Base-by-base conservation (phyloP, 2,797 vertebrate species). In the Lithobates sylvaticus region DNA sequence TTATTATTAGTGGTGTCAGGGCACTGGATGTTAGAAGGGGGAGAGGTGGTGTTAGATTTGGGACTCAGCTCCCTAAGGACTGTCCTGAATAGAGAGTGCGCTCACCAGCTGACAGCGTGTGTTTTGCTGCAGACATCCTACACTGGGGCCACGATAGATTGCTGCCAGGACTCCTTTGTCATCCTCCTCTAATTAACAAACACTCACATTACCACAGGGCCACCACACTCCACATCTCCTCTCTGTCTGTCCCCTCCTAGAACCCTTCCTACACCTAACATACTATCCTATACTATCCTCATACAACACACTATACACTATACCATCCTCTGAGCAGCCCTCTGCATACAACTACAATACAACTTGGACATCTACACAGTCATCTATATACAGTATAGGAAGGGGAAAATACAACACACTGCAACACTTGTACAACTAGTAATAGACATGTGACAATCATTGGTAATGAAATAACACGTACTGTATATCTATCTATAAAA, bases 91-190 rank as follows among this genome's bases (percentile, higher is more conserved):
- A 94, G 94, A 92, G 91, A 92, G 94, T 90, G 96, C 97, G 97
- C 97, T 98, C 96, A 96, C 97, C 98, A 99, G 97, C 97, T 99
- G 98, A 98, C 98, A 96, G 94, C 96, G 97, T 95, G 97, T 97
- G 97, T 96, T 96, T 93, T 91, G 92, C 92, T 94, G 94, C 95
- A 96, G 96, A 96, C 96, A 96, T 95, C 92, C 93, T 94, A 96
- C 95, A 95, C 95, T 93, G 93, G 93, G 90, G 94, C 94, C 95
- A 88, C 90, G 92, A 93, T 93, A 95, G 92, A 93, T 91, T 93
- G 89, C 91, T 90, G 92, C 93, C 95, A 95, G 94, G 93, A 91
- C 78, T 79, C 78, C 93, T 95, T 94, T 92, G 95, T 90, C 93
- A 91, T 44, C 92, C 81, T 78, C 69, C 90, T 93, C 93, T 94